Percentiles rank a stretch among this genome's conserved stretches.
These are phyloP conservation scores for Omphaloscelis lunosa DNA, from an alignment of 2,888 invertebrate species.

Conservation along the genomic window DNA sequence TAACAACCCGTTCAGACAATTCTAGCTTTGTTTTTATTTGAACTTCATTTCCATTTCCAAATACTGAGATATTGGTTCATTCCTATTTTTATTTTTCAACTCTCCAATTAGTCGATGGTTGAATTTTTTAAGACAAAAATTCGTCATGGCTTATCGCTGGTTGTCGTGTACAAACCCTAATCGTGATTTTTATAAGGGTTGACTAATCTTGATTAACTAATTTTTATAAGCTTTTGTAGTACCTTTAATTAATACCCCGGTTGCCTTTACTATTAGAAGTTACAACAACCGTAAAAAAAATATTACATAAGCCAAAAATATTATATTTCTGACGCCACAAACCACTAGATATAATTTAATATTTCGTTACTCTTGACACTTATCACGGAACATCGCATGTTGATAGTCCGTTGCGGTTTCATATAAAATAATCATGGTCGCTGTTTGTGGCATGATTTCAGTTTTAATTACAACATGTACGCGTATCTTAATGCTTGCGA, in stretches of 20 bases:
- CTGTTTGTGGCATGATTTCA: conserved; percentile 48
- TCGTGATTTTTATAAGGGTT: background rate
- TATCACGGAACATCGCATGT: conserved; percentile 66
- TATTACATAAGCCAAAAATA: background rate
- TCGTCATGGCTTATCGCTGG: background rate
- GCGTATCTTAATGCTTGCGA: conserved; percentile 26
- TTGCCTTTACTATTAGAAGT: background rate
- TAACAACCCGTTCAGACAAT: too few relatives aligned
- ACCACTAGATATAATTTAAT: conserved; percentile 18
- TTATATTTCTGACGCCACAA: conserved; percentile 1
- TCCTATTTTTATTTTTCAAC: background rate
- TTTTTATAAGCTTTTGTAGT: too few relatives aligned
- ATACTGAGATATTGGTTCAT: background rate
- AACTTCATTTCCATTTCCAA: too few relatives aligned
- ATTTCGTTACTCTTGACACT: conserved; percentile 29
- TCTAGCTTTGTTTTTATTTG: too few relatives aligned
- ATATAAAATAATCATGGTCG: conserved; percentile 42
- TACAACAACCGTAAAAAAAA: background rate
- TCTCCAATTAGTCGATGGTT: background rate
- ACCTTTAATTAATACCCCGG: background rate
- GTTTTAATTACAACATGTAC: conserved; percentile 59
- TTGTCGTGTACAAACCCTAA: background rate
- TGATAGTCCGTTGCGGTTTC: conserved; percentile 42
- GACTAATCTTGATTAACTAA: background rate
- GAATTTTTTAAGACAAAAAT: background rate